These are phyloP conservation scores for Philhelius pedissequus DNA, from an alignment of 2,888 invertebrate genomes.

Conservation along the genomic window DNA sequence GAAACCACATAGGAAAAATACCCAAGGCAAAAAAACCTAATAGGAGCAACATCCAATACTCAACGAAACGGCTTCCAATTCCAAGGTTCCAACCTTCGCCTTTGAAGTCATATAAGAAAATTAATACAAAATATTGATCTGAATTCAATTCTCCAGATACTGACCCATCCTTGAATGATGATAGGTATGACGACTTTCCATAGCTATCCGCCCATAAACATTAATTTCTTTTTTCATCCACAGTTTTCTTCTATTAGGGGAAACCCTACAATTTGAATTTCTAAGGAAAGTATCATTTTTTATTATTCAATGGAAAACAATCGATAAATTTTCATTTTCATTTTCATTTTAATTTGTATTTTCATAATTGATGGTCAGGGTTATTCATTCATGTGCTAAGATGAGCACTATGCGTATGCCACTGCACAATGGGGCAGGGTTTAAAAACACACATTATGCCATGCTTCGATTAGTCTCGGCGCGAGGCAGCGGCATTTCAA, in stretches of 20 bases:
- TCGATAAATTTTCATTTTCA: conserved; percentile 56
- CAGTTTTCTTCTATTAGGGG: not conserved
- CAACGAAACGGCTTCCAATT: too few relatives aligned
- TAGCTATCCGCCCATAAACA: too few relatives aligned
- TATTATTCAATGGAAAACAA: conserved; percentile 24
- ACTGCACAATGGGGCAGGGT: not conserved
- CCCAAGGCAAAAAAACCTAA: too few relatives aligned
- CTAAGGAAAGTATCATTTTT: not conserved
- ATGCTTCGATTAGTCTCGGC: not conserved
- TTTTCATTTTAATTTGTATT: conserved; percentile 47
- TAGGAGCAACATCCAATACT: too few relatives aligned
- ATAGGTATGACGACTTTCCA: not conserved
- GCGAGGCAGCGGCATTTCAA: not conserved
- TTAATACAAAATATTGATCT: not conserved
- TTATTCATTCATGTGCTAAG: not conserved
- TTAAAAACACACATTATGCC: not conserved
- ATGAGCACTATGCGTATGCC: too few relatives aligned
- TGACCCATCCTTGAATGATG: not conserved
- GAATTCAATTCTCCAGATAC: not conserved
- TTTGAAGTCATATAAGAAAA: not conserved
- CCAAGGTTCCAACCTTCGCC: not conserved
- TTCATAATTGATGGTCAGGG: conserved; percentile 60
- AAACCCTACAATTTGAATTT: conserved; percentile 11
- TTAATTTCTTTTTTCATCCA: not conserved
- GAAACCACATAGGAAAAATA: too few relatives aligned